These are phyloP conservation scores for Meriones unguiculatus DNA, from an alignment of 2,113 vertebrate genomes.

Conservation along the genomic window DNA sequence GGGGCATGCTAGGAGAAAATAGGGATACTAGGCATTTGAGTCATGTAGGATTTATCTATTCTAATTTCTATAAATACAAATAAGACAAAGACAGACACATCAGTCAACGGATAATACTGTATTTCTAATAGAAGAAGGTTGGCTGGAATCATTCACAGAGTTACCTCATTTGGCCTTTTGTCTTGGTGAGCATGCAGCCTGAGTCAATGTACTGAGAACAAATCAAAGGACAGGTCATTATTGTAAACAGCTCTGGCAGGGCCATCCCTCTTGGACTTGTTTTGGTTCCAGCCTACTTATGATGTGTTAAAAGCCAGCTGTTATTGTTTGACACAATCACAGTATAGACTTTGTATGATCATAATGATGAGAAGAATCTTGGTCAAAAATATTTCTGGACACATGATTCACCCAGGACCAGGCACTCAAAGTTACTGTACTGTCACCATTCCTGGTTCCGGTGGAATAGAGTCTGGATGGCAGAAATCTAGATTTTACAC, in stretches of 20 bases:
- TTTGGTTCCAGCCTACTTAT: neutral
- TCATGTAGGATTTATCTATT: neutral
- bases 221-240: neutral
- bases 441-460: neutral
- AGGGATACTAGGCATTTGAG: neutral
- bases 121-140: neutral
- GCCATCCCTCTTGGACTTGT: neutral
- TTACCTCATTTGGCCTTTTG: neutral
- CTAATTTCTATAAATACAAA: constrained; percentile 29
- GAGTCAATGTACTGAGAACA: constrained; percentile 24
- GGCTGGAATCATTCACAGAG: neutral
- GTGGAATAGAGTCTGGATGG: rapidly evolving
- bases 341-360: neutral
- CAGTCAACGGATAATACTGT: neutral
- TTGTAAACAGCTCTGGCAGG: neutral
- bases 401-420: neutral
- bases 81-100: constrained; percentile 14
- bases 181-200: neutral
- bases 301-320: neutral
- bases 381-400: neutral
- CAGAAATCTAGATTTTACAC: neutral
- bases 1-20: neutral
- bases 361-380: neutral
- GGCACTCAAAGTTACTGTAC: neutral
- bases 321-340: neutral